These are phyloP conservation scores for Neosilurus mollespiculum DNA, from an alignment of 2,797 vertebrate genomes.

Conservation along the genomic window DNA sequence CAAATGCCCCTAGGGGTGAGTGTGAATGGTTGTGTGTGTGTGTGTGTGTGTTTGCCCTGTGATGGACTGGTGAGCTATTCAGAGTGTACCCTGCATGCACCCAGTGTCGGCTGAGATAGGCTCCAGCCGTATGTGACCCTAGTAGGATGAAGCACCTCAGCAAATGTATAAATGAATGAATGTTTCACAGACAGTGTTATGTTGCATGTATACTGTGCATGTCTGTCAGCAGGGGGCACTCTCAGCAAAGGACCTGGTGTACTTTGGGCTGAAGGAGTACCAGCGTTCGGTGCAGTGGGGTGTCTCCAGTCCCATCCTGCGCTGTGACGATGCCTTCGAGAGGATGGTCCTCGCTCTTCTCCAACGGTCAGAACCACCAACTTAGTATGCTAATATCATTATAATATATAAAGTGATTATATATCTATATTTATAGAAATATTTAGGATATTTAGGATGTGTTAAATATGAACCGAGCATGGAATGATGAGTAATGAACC, in stretches of 20 bases:
- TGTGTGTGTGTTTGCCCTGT: too few relatives aligned
- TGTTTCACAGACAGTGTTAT: too few relatives aligned
- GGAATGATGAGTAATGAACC: neutral
- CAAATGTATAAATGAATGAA: too few relatives aligned
- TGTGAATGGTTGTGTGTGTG: too few relatives aligned
- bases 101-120: too few relatives aligned
- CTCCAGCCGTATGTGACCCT: too few relatives aligned
- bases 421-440: neutral
- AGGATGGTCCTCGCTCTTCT: slow-evolving; percentile 94
- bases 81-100: too few relatives aligned
- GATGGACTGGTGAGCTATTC: too few relatives aligned
- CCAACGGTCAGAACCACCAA: slow-evolving; percentile 81
- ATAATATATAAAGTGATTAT: neutral
- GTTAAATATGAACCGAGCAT: neutral
- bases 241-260: slow-evolving; percentile 78
- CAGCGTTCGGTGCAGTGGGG: slow-evolving; percentile 95
- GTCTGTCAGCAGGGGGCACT: slow-evolving; percentile 76
- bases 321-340: slow-evolving; percentile 95
- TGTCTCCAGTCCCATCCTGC: slow-evolving; percentile 91
- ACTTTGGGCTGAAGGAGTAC: slow-evolving; percentile 94
- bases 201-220: neutral
- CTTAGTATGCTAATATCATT: neutral
- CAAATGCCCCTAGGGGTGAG: too few relatives aligned
- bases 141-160: too few relatives aligned
- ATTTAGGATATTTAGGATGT: neutral